Evolutionary conservation across 2,113 vertebrate species (phyloP), one percentile per base, ranked within the genome.

Genomic region (Spilogale gracilis): DNA sequence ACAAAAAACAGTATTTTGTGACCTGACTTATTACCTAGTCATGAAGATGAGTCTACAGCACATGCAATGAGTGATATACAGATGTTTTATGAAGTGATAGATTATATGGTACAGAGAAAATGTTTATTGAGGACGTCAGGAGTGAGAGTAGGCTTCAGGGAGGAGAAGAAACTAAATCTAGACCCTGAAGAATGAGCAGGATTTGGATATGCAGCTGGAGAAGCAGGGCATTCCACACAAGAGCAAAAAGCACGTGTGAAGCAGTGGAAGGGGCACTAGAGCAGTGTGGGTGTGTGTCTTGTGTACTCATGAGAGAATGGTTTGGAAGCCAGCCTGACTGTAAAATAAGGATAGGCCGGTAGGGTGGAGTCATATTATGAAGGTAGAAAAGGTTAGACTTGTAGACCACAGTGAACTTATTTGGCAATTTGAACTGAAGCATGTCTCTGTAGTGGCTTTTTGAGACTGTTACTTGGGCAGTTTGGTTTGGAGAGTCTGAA

Each of bases 241-340:
- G 32, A n/a, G 43, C 32, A 18, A 78, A 48, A 12, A 89, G 25
- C 12, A 5, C 43, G 23, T n/a, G 30, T 61, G 60, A 50, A 43
- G 30, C 17, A 14, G 14, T n/a, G 9, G 58, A 73, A 61, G 38
- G 43, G 30, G 45, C 23, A 38, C 1, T 1, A 7, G 25, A 38
- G 12, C 32, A 3, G 7, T 30, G 30, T 73, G 4, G 16, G 52
- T 14, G 71, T 67, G 58, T 93, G 65, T 69, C 48, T 25, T 71
- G 17, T 45, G 5, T 69, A 16, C 80, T 91, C 52, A 48, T 30
- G 67, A 56, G 30, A 89, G 9, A 27, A 8, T 73, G 58, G 32
- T 21, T 23, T 85, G 45, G 61, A 94, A 98, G 78, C 86, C 78
- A 71, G 65, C 89, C 65, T 80, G 58, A 93, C 79, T 80, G 50